These are phyloP conservation scores for Toxonevra muliebris DNA, from an alignment of 2,888 invertebrate species.

Conservation along the genomic window DNA sequence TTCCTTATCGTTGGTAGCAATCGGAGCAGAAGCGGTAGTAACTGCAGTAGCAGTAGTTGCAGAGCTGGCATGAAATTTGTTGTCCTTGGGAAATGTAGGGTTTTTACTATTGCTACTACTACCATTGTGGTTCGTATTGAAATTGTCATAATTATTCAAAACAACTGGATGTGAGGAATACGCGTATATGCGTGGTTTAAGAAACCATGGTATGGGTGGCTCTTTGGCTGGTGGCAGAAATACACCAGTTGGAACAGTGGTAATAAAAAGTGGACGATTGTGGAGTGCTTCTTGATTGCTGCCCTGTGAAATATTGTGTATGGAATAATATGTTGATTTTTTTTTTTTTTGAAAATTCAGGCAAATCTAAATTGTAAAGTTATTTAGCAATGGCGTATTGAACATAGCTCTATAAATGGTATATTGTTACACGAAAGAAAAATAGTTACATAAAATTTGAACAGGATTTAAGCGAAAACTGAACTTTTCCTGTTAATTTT, in stretches of 20 bases:
- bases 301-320: constrained; percentile 46
- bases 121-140: constrained; percentile 20
- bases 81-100: background rate
- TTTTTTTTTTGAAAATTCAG: background rate
- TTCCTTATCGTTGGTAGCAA: constrained; percentile 22
- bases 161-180: constrained; percentile 72
- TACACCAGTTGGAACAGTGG: constrained; percentile 81
- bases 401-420: no score
- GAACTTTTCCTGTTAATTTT: no score
- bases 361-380: background rate
- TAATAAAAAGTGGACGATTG: constrained; percentile 75
- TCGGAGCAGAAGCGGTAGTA: constrained; percentile 28
- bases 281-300: constrained; percentile 47
- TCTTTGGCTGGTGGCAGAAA: constrained; percentile 81
- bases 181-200: constrained; percentile 68
- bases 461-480: no score
- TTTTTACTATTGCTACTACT: background rate
- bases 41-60: constrained; percentile 17
- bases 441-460: no score
- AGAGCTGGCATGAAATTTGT: constrained; percentile 5
- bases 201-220: constrained; percentile 53
- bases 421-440: no score
- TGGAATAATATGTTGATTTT: background rate
- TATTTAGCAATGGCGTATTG: background rate
- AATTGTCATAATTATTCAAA: constrained; percentile 40